These are phyloP conservation scores for Egretta garzetta DNA, from an alignment of 2,113 vertebrate species.

Conservation along the genomic window DNA sequence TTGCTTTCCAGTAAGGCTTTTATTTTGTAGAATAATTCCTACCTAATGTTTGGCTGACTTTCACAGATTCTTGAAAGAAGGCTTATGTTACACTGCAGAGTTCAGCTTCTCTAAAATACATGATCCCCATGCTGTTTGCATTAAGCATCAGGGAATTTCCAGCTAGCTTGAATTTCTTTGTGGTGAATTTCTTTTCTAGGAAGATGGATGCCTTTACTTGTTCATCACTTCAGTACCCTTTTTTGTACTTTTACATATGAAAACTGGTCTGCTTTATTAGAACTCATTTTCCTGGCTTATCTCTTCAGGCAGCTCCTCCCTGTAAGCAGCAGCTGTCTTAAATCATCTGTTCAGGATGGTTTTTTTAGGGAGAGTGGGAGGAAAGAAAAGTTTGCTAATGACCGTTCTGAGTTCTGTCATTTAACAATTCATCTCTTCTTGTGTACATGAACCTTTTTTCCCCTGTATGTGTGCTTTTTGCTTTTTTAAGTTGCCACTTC, in stretches of 20 bases:
- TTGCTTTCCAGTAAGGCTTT: constrained; percentile 16
- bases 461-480: neutral
- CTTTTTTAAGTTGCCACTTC: neutral
- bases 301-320: neutral
- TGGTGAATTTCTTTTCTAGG: neutral
- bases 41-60: constrained; percentile 1
- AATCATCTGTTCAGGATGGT: neutral
- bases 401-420: neutral
- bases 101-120: neutral
- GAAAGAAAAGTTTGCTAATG: neutral
- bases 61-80: neutral
- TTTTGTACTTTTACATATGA: neutral
- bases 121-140: neutral
- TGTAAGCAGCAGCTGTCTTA: constrained; percentile 24
- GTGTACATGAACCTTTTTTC: neutral
- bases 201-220: constrained; percentile 3
- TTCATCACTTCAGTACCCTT: neutral
- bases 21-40: constrained; percentile 5
- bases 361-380: neutral
- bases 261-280: neutral
- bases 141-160: constrained; percentile 19
- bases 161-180: neutral
- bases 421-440: neutral
- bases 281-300: constrained; percentile 10
- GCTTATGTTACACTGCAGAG: neutral